phyloP scores from a whole-genome alignment of 2,797 vertebrate genomes.

The Acrossocheilus fasciatus region DNA sequence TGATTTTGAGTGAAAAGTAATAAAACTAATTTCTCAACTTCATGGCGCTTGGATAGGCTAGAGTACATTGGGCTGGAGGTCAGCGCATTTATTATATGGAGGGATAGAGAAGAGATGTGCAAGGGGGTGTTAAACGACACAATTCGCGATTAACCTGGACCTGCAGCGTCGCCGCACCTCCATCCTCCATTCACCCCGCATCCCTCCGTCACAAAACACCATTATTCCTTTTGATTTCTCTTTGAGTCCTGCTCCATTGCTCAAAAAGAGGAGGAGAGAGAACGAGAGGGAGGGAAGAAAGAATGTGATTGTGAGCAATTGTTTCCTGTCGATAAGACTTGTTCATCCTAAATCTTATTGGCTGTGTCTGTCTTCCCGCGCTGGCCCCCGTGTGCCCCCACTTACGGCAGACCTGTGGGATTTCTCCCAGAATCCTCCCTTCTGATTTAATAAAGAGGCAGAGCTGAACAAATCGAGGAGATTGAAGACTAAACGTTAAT shows the following conservation, averaged over 20 bases:
- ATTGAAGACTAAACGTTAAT: conserved; percentile 68
- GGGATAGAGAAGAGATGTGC: conserved; percentile 61
- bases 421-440: conserved; percentile 66
- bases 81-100: conserved; percentile 68
- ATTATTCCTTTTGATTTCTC: conserved; percentile 51
- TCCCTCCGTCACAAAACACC: conserved; percentile 64
- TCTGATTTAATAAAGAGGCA: conserved; percentile 78
- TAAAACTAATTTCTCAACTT: conserved; percentile 86
- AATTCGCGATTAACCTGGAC: conserved; percentile 64
- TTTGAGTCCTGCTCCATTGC: conserved; percentile 42
- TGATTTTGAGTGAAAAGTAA: conserved; percentile 80
- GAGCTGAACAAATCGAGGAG: conserved; percentile 74
- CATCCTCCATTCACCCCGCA: conserved; percentile 59
- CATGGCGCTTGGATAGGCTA: conserved; percentile 72
- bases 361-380: conserved; percentile 48
- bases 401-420: conserved; percentile 74
- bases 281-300: conserved; percentile 52
- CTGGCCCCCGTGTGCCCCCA: conserved; percentile 68
- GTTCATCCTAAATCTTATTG: conserved; percentile 71
- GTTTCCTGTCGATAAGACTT: conserved; percentile 64
- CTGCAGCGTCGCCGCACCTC: conserved; percentile 48
- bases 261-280: conserved; percentile 49
- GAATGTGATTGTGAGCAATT: conserved; percentile 66
- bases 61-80: conserved; percentile 68
- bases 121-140: conserved; percentile 34